Conservation (phyloP, 2,797 vertebrate genomes). For the Lagodon rhomboides region DNA sequence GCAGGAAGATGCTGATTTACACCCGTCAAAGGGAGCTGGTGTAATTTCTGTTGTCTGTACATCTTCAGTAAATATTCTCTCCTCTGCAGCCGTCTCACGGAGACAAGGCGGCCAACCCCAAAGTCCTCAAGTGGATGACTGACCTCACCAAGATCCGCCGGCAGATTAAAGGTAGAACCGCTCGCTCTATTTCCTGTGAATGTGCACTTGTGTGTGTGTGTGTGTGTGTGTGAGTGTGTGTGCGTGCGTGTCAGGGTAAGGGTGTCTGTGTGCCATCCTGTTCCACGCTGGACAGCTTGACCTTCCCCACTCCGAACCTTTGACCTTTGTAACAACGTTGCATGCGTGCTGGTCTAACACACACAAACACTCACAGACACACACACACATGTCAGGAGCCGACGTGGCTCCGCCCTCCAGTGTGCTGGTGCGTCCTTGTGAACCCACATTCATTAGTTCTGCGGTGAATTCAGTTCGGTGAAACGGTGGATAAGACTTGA, state of each 20-base stretch:
- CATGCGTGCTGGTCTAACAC: slow-evolving; percentile 77
- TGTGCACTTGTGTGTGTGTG: slow-evolving; percentile 29
- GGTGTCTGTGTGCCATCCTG: slow-evolving; percentile 65
- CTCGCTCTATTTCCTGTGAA: background rate
- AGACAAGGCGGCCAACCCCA: slow-evolving; percentile 97
- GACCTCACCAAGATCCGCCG: slow-evolving; percentile 96
- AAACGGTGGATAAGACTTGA: slow-evolving; percentile 35
- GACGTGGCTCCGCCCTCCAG: slow-evolving; percentile 69
- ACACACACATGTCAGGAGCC: slow-evolving; percentile 49
- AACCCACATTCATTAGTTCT: slow-evolving; percentile 69
- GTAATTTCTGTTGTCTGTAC: background rate
- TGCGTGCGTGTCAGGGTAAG: slow-evolving; percentile 35
- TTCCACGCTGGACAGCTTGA: slow-evolving; percentile 63
- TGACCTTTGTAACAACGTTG: slow-evolving; percentile 64
- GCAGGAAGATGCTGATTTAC: too few relatives aligned
- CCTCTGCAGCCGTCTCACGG: slow-evolving; percentile 91
- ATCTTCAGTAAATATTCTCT: background rate
- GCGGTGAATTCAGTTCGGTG: slow-evolving; percentile 55
- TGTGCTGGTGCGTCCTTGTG: slow-evolving; percentile 80
- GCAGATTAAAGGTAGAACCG: slow-evolving; percentile 95
- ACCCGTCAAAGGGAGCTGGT: background rate
- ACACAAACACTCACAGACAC: slow-evolving; percentile 30
- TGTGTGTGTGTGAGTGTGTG: slow-evolving; percentile 18
- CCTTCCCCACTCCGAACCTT: slow-evolving; percentile 57
- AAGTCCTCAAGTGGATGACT: slow-evolving; percentile 99